Evolutionary conservation across 2,797 vertebrate species (phyloP), one percentile per base, ranked within the genome.

Genomic region (Dallia pectoralis): DNA sequence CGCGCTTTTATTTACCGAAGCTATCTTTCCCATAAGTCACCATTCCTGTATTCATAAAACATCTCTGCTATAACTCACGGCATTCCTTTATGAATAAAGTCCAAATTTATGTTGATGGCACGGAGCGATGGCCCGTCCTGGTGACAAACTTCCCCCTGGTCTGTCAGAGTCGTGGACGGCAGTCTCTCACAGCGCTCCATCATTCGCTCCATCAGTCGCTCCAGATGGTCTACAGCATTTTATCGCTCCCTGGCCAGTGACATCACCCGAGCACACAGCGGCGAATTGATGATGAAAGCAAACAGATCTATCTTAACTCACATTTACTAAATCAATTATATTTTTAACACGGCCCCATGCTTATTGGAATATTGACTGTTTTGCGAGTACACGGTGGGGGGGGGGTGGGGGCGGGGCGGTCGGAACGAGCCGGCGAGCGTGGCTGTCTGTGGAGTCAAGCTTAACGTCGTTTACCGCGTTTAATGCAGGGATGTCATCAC

Each of bases 201-300:
- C 95, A 96, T 92, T 88, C 86, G 89, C 92, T 96, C 85, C 93
- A 97, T 96, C 95, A 96, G 92, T 88, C 86, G 89, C 92, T 95
- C 95, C 95, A 97, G 95, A 98, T 97, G 96, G 95, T 89, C 88
- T 91, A 86, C 93, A 92, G 93, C 93, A 91, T 93, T 97, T 98
- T 97, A 98, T 97, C 94, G 93, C 92, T 97, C 94, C 95, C 95
- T 89, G 95, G 96, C 91, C 91, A 94, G 96, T 97, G 96, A 98
- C 97, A 98, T 99, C 97, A 98, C 95, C 96, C 94, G 91, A 89
- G 95, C 87, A 91, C 89, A 90, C 91, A 6, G 86, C 90, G 92
- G 90, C 90, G 95, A 97, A 98, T 96, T 97, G 97, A 99, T 97
- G 96, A 98, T 97, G 96, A 97, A 98, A 97, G 97, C 96, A 97